Evolutionary conservation across 2,888 invertebrate genomes (phyloP).

Genomic region (Ophion obscuratus): DNA sequence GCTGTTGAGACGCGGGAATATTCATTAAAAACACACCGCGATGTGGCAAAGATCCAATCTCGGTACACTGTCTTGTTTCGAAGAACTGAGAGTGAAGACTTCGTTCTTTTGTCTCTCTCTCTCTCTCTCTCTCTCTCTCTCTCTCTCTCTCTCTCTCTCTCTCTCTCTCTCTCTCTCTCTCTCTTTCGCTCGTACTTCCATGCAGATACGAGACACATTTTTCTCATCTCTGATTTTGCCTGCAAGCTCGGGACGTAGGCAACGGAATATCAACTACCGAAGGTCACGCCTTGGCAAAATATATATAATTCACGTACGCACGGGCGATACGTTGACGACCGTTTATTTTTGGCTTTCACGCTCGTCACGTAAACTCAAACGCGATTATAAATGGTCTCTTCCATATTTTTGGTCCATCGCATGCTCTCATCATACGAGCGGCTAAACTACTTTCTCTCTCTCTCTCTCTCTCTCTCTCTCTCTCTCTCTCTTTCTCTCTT

Average conservation of each 20-base stretch:
- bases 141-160: neutral
- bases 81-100: constrained; percentile 12
- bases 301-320: constrained; percentile 23
- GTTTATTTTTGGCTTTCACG: constrained; percentile 49
- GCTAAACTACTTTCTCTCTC: constrained; percentile 1
- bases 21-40: constrained; percentile 47
- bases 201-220: constrained; percentile 15
- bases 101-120: constrained; percentile 13
- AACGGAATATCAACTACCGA: constrained; percentile 38
- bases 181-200: neutral
- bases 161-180: neutral
- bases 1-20: constrained; percentile 19
- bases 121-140: neutral
- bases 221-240: constrained; percentile 29
- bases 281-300: constrained; percentile 50
- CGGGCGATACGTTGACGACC: constrained; percentile 17
- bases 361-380: constrained; percentile 50
- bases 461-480: neutral
- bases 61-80: constrained; percentile 39
- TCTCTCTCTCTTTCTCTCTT: neutral
- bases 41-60: constrained; percentile 61
- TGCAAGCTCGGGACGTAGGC: neutral
- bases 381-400: constrained; percentile 55
- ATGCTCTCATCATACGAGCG: constrained; percentile 16
- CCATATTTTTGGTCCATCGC: constrained; percentile 27